Base-by-base conservation (phyloP, 2,888 invertebrate species). In the Agapetus fuscipes region DNA sequence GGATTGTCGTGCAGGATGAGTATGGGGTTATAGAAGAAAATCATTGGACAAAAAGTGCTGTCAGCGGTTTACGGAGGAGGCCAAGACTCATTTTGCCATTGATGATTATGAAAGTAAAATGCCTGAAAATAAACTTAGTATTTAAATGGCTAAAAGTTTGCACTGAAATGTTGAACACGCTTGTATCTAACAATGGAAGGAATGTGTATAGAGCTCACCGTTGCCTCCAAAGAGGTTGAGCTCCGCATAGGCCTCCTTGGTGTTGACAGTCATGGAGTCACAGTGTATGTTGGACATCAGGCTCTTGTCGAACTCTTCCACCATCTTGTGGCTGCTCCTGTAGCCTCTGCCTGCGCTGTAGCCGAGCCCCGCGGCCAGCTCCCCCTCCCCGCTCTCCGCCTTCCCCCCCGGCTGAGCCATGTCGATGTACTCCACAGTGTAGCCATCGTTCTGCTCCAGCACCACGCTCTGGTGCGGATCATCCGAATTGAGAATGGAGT, bases 211-310 rank as follows among this genome's bases (percentile, higher is more conserved):
- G 31, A 25, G 15, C 34, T 32, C 34, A 46, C 68, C 67, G 56
- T 66, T 65, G 46, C 65, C 68, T 53, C 71, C 72, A 60, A 78
- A 79, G 45, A 78, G 58, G 46, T 76, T 73, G 13, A 83, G 69
- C 35, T 76, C 73, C 58, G 76, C 74, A 55, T 78, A 62, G 0
- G 81, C 82, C 53, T 80, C 80, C 51, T 78, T 80, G 1, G 80
- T 82, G 52, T 80, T 76, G 1, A 80, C 76, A 3, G 82, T 83
- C 12, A 77, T 66, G 39, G 75, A 75, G 53, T 75, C 74, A 6
- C 71, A 69, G 10, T 74, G 61, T 1, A 74, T 53, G 49, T 74
- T 72, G 11, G 63, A 60, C 64, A 70, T 62, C 30, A 69, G 53
- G 52, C 69, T 69, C 50, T 63, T 61, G 49, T 69, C 64, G 37